Evolutionary conservation across 2,113 vertebrate genomes (phyloP).

Genomic region (Fregetta grallaria): DNA sequence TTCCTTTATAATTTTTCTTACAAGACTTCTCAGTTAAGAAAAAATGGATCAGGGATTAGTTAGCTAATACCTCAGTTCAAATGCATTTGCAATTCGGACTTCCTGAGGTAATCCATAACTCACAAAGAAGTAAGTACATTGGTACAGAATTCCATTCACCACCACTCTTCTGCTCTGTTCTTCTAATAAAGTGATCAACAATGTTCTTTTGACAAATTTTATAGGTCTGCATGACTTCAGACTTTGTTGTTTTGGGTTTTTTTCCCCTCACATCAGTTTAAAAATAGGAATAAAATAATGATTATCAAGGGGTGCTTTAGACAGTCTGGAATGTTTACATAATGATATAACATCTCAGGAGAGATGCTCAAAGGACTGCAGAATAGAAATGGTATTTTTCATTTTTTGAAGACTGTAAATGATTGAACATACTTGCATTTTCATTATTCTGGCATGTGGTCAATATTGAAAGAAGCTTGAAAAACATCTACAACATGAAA

Average conservation of each 20-base stretch:
- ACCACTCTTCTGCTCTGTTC: not conserved
- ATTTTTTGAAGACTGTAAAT: not conserved
- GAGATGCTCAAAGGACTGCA: not conserved
- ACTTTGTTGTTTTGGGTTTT: not conserved
- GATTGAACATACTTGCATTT: not conserved
- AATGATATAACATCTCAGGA: not conserved
- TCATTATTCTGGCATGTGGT: not conserved
- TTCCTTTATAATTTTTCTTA: not conserved
- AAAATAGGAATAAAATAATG: constrained; percentile 60
- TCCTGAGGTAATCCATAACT: not conserved
- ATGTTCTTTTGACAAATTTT: not conserved
- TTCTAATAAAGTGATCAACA: not conserved
- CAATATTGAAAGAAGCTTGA: not conserved
- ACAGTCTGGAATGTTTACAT: not conserved
- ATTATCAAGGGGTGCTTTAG: constrained; percentile 53
- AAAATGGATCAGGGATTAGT: not conserved
- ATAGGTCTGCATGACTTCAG: not conserved
- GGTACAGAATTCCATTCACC: not conserved
- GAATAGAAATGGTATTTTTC: not conserved
- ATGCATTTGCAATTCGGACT: not conserved
- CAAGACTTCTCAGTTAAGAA: not conserved
- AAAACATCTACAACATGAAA: not conserved
- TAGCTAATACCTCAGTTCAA: not conserved
- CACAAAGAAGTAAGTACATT: not conserved
- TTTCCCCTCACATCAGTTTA: not conserved